A percentile compares a stretch with the other conserved stretches of the same genome.
Evolutionary conservation across 2,888 invertebrate species (phyloP).

Genomic region (Electrophaes corylata): DNA sequence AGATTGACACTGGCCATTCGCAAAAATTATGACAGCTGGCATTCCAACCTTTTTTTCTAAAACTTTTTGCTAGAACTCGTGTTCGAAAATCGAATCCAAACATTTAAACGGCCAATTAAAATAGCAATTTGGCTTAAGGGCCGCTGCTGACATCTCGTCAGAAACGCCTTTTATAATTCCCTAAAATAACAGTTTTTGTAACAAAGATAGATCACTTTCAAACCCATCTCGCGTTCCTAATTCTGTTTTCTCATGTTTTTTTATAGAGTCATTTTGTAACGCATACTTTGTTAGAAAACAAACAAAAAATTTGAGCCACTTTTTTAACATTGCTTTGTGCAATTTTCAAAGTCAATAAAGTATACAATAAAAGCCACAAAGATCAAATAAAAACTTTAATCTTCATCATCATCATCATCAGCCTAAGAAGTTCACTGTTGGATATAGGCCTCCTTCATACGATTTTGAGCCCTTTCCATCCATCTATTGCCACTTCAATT

Average conservation of each 20-base stretch:
- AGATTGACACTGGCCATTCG: conserved; percentile 38
- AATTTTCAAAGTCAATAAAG: neutral
- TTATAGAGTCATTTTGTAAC: conserved; percentile 25
- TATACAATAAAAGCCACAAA: too few relatives aligned
- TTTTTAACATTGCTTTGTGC: neutral
- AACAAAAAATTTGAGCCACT: conserved; percentile 4
- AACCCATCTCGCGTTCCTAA: conserved; percentile 32
- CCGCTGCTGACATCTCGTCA: conserved; percentile 57
- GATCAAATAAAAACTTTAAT: too few relatives aligned
- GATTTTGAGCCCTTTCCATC: too few relatives aligned
- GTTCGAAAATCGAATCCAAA: conserved; percentile 66
- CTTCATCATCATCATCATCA: too few relatives aligned
- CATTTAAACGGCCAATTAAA: conserved; percentile 72
- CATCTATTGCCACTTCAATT: too few relatives aligned
- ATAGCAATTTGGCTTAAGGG: conserved; percentile 60
- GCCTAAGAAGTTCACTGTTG: too few relatives aligned
- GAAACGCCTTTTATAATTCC: conserved; percentile 61
- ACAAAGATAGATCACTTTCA: conserved; percentile 37
- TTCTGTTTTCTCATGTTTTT: conserved; percentile 35
- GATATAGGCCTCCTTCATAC: too few relatives aligned
- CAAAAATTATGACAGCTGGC: conserved; percentile 42
- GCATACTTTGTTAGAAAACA: neutral
- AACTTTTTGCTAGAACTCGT: conserved; percentile 47
- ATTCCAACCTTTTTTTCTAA: conserved; percentile 36
- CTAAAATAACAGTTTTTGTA: conserved; percentile 63